Conservation (phyloP, 2,888 invertebrate genomes). For the Chrysopilus asiliformis region DNA sequence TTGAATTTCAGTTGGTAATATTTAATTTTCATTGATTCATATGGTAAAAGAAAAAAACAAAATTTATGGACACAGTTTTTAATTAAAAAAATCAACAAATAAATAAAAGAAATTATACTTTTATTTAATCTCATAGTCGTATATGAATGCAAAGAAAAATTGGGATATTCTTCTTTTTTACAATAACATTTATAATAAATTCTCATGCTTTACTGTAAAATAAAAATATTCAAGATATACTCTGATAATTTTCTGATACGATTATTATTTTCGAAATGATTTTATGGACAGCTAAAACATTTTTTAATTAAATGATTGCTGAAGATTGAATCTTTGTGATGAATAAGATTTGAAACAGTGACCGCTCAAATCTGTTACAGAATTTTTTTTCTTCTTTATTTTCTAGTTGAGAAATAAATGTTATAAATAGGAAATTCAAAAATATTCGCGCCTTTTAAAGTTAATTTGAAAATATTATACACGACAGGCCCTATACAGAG, state of each 20-base stretch:
- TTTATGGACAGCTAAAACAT: neutral
- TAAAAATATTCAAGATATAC: conserved; percentile 4
- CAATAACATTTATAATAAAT: conserved; percentile 1
- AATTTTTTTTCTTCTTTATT: too few species aligned
- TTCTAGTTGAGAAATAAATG: too few species aligned
- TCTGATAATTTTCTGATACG: conserved; percentile 2
- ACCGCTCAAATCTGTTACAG: too few species aligned
- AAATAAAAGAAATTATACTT: neutral
- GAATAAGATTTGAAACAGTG: conserved; percentile 3
- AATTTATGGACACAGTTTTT: neutral
- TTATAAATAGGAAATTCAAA: too few species aligned
- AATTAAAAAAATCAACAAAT: neutral
- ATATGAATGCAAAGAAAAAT: neutral
- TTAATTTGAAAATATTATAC: too few species aligned
- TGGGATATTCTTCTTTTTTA: neutral
- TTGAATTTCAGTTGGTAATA: neutral
- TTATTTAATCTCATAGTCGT: neutral
- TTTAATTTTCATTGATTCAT: neutral
- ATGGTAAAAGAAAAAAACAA: neutral
- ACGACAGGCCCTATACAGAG: too few species aligned
- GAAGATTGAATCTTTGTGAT: conserved; percentile 8
- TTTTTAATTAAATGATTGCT: conserved; percentile 7
- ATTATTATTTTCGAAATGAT: conserved; percentile 1
- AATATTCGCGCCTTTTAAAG: too few species aligned
- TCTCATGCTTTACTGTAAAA: neutral